Evolutionary conservation across 2,113 vertebrate species (phyloP).

Genomic region (Synodontis membranacea): DNA sequence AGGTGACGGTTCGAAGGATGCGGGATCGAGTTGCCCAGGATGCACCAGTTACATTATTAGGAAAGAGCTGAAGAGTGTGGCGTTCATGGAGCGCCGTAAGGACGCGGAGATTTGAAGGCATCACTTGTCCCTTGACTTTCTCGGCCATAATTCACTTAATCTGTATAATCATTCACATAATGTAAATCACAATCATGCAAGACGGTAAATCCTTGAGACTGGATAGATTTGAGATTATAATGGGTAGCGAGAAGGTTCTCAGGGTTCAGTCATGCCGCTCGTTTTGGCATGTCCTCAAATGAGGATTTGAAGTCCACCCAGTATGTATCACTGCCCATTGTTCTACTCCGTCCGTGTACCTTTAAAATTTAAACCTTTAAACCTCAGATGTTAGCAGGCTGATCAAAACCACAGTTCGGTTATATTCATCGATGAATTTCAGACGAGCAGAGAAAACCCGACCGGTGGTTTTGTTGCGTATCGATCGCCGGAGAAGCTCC

Average conservation of each 20-base stretch:
- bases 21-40: neutral
- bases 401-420: neutral
- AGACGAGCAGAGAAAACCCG: neutral
- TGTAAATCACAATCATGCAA: neutral
- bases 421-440: neutral
- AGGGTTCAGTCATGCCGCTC: neutral
- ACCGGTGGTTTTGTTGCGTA: neutral
- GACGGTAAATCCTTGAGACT: neutral
- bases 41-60: neutral
- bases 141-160: neutral
- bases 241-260: neutral
- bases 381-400: neutral
- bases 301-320: neutral
- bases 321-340: neutral
- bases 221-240: neutral
- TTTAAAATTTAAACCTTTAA: neutral
- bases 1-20: neutral
- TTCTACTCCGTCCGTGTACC: neutral
- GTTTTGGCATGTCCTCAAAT: neutral
- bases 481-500: conserved; percentile 14
- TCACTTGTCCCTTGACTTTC: neutral
- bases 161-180: neutral
- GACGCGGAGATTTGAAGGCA: neutral
- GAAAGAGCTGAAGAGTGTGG: neutral
- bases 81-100: neutral